Conservation (phyloP, 2,888 invertebrate genomes). For the Mechanitis messenoides region DNA sequence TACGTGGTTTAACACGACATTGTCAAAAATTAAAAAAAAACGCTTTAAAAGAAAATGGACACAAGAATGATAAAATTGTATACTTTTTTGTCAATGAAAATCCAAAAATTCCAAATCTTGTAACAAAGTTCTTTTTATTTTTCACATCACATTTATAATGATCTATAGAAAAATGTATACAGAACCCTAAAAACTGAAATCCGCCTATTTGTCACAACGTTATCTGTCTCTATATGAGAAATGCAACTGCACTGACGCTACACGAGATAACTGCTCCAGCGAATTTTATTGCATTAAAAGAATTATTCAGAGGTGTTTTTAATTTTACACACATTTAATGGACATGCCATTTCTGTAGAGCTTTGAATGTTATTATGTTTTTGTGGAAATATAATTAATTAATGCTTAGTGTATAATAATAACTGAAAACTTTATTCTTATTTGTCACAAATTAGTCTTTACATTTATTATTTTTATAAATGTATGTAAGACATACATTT, state of each 20-base stretch:
- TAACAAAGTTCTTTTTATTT: too few relatives aligned
- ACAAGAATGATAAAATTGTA: too few relatives aligned
- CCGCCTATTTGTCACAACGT: slow-evolving; percentile 27
- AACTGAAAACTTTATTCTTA: too few relatives aligned
- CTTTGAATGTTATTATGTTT: background rate
- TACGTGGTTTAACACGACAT: too few relatives aligned
- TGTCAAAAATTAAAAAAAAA: too few relatives aligned
- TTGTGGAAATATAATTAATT: background rate
- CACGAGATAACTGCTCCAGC: slow-evolving; percentile 18
- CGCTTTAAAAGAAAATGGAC: too few relatives aligned
- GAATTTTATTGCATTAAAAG: slow-evolving; percentile 21
- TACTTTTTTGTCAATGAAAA: too few relatives aligned
- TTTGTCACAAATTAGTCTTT: too few relatives aligned
- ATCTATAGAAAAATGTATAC: background rate
- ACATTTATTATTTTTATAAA: too few relatives aligned
- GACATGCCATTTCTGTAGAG: background rate
- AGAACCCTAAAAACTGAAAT: slow-evolving; percentile 23
- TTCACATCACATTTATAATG: background rate
- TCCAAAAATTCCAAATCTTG: too few relatives aligned
- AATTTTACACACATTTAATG: slow-evolving; percentile 12
- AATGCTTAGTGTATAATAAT: too few relatives aligned
- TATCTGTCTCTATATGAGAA: slow-evolving; percentile 26
- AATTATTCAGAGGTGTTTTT: slow-evolving; percentile 19
- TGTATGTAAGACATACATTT: too few relatives aligned
- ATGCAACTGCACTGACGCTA: slow-evolving; percentile 23